Base-by-base conservation (phyloP, 2,797 vertebrate genomes). In the Knipowitschia caucasica region DNA sequence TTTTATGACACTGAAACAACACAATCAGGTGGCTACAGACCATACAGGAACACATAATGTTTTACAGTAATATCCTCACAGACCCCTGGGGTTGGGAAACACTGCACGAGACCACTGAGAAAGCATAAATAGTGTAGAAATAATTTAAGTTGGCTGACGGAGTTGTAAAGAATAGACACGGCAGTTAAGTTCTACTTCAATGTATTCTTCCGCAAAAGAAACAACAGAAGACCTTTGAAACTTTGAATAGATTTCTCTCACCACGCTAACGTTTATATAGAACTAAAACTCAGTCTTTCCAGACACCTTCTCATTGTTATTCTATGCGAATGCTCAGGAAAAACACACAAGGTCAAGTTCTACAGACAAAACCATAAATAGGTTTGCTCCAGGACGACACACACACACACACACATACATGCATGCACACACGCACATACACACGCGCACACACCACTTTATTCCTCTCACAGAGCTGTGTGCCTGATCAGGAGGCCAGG, bases 341-440 rank as follows among this genome's bases (percentile, higher is more conserved):
- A 54, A 57, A 54, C 39, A 25, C 44, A 26, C 47, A 20, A 50
- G 47, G 25, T 71, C 59, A 50, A 29, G 67, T 79, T 64, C 67
- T 53, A 49, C 44, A 39, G 52, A 34, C 53, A 62, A 58, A 78
- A 69, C 46, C 17, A 7, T 30, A 56, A 50, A 51, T 62, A 56
- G 24, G n/a, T 45, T 64, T 69, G 51, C 60, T 64, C 39, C 56
- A 61, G 53, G 61, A 73, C 61, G 73, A 54, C 24, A 47, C 73
- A 55, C 57, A 43, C 78, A 80, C n/a, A 71, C 80, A 85, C 53
- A 55, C 68, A 59, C 24, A 62, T 57, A 68, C 39, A 72, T 79
- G 80, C 64, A n/a, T 31, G 49, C 44, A 67, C 71, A 68, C 65
- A 50, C 78, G 80, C 62, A 18, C 36, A 49, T 46, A 66, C 70